Evolutionary conservation across 2,888 invertebrate genomes (phyloP).

Genomic region (Drosophila nr. fundita): DNA sequence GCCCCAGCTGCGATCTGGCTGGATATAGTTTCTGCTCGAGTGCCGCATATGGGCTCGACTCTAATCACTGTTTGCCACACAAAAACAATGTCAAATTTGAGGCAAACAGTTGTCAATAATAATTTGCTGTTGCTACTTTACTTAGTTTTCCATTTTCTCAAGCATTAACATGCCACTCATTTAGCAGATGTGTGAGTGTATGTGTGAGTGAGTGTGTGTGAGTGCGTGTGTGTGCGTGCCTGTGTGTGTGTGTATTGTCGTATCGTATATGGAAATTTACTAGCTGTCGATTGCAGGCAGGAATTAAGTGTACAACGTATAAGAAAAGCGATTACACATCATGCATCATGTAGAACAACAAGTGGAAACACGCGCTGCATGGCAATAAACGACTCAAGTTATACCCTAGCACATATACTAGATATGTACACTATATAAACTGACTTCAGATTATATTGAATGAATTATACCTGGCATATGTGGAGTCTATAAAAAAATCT

Average conservation of each 20-base stretch:
- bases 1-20: slow-evolving; percentile 10
- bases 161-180: slow-evolving; percentile 2
- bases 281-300: slow-evolving; percentile 56
- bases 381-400: slow-evolving; percentile 8
- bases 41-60: neutral
- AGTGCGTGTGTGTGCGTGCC: slow-evolving; percentile 1
- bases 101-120: slow-evolving; percentile 53
- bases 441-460: neutral
- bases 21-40: slow-evolving; percentile 2
- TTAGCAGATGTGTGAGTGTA: neutral
- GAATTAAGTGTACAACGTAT: slow-evolving; percentile 37
- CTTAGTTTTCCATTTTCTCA: slow-evolving; percentile 37
- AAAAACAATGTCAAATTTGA: neutral
- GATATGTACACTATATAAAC: neutral
- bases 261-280: slow-evolving; percentile 73
- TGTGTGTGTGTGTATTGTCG: slow-evolving; percentile 8
- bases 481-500: neutral
- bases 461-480: neutral
- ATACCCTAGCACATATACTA: slow-evolving; percentile 17
- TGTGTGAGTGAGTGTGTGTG: neutral
- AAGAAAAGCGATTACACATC: slow-evolving; percentile 66
- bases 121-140: slow-evolving; percentile 50
- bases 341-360: slow-evolving; percentile 43
- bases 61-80: neutral
- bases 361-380: slow-evolving; percentile 6